A percentile compares a stretch with the other conserved stretches of the same genome.
phyloP scores from a whole-genome alignment of 2,797 vertebrate genomes.

The Epinephelus coioides region DNA sequence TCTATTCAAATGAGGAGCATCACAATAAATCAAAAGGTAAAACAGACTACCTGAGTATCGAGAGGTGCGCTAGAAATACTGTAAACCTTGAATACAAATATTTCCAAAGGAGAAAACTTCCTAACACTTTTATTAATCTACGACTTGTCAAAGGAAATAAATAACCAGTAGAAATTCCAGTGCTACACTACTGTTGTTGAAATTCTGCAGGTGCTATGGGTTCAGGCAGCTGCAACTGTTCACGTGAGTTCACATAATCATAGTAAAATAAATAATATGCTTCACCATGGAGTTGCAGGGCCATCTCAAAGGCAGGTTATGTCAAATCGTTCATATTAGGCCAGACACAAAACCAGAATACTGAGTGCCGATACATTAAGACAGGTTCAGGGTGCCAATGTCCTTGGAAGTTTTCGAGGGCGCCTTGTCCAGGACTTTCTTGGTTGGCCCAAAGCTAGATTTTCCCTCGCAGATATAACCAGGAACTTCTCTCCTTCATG shows the following conservation, averaged over 20 bases:
- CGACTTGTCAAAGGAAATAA: slow-evolving; percentile 48
- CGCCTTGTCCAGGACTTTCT: slow-evolving; percentile 4
- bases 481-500: slow-evolving; percentile 42
- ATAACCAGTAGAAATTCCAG: slow-evolving; percentile 49
- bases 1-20: slow-evolving; percentile 6
- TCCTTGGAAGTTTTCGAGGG: not conserved
- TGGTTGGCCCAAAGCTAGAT: not conserved
- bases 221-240: slow-evolving; percentile 15
- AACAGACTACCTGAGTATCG: slow-evolving; percentile 66
- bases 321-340: slow-evolving; percentile 2
- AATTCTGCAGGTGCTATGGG: slow-evolving; percentile 12
- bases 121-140: slow-evolving; percentile 33
- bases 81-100: slow-evolving; percentile 58
- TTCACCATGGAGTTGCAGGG: slow-evolving; percentile 11
- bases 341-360: slow-evolving; percentile 2
- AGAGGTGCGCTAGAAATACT: slow-evolving; percentile 57
- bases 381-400: not conserved
- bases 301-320: slow-evolving; percentile 28
- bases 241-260: not conserved
- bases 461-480: not conserved
- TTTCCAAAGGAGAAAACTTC: slow-evolving; percentile 36
- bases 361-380: not conserved
- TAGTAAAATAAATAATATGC: slow-evolving; percentile 45
- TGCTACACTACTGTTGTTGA: slow-evolving; percentile 28
- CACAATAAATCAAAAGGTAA: slow-evolving; percentile 7